Percentiles rank a stretch among this genome's conserved stretches.
phyloP scores from a whole-genome alignment of 2,888 invertebrate genomes.

The Eupsilia transversa region DNA sequence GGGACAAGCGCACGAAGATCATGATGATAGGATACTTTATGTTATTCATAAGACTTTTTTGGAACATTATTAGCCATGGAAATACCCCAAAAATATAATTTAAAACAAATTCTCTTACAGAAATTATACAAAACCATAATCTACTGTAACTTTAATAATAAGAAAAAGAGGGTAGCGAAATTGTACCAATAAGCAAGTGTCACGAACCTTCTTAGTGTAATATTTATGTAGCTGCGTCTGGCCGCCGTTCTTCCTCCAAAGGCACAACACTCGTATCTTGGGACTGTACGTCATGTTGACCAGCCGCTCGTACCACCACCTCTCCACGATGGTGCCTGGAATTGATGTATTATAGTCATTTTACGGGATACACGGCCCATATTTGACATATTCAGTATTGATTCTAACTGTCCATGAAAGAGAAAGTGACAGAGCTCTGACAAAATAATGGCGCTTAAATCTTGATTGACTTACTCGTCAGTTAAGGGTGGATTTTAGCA shows the following conservation, averaged over 20 bases:
- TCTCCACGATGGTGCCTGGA: slow-evolving; percentile 95
- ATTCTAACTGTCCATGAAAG: background rate
- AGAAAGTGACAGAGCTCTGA: background rate
- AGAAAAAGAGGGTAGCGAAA: background rate
- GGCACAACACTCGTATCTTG: slow-evolving; percentile 98
- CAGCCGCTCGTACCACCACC: slow-evolving; percentile 99
- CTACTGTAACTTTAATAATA: background rate
- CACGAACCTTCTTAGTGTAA: slow-evolving; percentile 98
- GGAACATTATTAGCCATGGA: background rate
- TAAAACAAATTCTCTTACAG: background rate
- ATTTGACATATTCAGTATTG: background rate
- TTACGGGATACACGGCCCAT: background rate
- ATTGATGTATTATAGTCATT: slow-evolving; percentile 18
- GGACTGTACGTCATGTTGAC: slow-evolving; percentile 99
- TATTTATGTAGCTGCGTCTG: slow-evolving; percentile 99
- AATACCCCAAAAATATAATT: background rate
- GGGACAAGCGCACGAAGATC: background rate
- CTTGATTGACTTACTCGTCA: background rate
- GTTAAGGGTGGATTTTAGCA: background rate
- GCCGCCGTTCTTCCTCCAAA: slow-evolving; percentile 98
- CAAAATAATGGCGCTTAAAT: background rate
- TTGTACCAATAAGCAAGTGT: background rate
- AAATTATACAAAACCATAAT: background rate
- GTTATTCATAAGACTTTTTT: background rate
- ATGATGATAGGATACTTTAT: background rate